Conservation (phyloP, 2,113 vertebrate species). For the Clarias batrachus region DNA sequence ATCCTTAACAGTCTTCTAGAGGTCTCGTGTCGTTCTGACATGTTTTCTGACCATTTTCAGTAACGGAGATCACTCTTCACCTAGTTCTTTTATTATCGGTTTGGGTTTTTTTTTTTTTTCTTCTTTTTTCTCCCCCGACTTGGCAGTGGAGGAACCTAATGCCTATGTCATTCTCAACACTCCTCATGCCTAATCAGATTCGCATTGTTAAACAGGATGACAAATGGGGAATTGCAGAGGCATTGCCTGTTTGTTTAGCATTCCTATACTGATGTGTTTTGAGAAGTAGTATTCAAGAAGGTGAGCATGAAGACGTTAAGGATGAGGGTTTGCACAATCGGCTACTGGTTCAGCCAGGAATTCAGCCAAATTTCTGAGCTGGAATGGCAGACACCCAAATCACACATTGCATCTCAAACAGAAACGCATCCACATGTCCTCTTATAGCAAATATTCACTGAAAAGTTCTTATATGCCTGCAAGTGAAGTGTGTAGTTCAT, state of each 20-base stretch:
- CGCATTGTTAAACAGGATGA: conserved; percentile 59
- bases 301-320: conserved; percentile 31
- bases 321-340: conserved; percentile 58
- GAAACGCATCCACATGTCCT: neutral
- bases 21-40: neutral
- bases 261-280: conserved; percentile 67
- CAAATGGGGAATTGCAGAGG: conserved; percentile 58
- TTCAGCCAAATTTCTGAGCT: conserved; percentile 45
- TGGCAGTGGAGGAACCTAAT: conserved; percentile 37
- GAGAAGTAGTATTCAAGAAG: conserved; percentile 63
- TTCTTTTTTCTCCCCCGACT: neutral
- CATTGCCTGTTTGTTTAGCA: conserved; percentile 66
- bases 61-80: conserved; percentile 29
- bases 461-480: neutral
- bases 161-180: conserved; percentile 31
- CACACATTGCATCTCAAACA: neutral
- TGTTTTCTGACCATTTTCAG: neutral
- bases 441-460: neutral
- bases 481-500: neutral
- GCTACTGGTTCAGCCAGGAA: conserved; percentile 64
- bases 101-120: neutral
- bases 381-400: conserved; percentile 33
- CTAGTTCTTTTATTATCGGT: conserved; percentile 9
- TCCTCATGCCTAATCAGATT: conserved; percentile 61
- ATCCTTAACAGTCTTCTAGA: neutral